phyloP scores from a whole-genome alignment of 2,797 vertebrate species.

The Danio tinwini region DNA sequence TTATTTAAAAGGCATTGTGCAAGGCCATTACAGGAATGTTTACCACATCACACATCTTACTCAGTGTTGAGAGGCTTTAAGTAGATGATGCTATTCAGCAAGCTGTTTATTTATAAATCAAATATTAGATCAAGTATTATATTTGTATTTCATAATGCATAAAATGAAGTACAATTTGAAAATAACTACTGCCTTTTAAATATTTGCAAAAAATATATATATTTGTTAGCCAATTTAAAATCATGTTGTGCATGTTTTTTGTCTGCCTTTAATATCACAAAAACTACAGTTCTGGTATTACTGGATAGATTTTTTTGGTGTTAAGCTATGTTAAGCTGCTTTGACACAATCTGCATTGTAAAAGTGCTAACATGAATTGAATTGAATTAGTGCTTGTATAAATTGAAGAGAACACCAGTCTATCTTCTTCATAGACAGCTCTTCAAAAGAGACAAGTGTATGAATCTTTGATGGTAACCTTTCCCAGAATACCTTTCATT shows the following conservation, averaged over 20 bases:
- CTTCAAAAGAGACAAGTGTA: slow-evolving; percentile 72
- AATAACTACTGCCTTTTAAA: not conserved
- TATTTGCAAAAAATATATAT: not conserved
- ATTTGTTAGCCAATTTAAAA: no score
- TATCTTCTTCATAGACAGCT: slow-evolving; percentile 67
- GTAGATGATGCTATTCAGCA: not conserved
- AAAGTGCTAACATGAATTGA: no score
- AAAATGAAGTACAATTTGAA: not conserved
- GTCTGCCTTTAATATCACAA: no score
- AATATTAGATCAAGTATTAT: not conserved
- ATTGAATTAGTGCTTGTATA: slow-evolving; percentile 60
- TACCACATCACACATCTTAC: slow-evolving; percentile 11
- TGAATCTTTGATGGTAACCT: slow-evolving; percentile 74
- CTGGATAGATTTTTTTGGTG: not conserved
- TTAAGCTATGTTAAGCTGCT: no score
- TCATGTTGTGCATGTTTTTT: no score
- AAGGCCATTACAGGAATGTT: slow-evolving; percentile 8
- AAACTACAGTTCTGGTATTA: not conserved
- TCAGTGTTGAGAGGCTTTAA: not conserved
- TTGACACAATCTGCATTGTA: no score
- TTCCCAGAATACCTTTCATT: slow-evolving; percentile 58
- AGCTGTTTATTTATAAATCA: not conserved
- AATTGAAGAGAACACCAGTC: slow-evolving; percentile 57
- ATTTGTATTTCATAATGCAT: not conserved
- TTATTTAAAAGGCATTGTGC: slow-evolving; percentile 16